A percentile compares a stretch with the other conserved stretches of the same genome.
Evolutionary conservation across 2,888 invertebrate species (phyloP).

Genomic region (Lepidonotus clava): DNA sequence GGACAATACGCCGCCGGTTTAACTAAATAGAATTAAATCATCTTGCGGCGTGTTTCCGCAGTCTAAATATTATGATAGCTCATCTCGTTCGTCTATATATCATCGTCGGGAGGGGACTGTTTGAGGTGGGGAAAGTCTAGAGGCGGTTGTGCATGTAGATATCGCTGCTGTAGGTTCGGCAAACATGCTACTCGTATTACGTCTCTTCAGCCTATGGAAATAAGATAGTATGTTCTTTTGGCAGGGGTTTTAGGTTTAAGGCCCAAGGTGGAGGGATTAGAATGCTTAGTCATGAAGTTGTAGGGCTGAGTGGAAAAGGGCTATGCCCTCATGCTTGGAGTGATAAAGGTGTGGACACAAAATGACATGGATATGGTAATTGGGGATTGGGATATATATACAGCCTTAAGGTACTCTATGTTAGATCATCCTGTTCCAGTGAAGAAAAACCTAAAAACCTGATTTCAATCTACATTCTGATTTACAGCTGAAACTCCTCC

Average conservation of each 20-base stretch:
- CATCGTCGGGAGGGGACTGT: background rate
- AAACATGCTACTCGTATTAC: background rate
- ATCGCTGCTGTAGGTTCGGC: background rate
- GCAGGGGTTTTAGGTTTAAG: background rate
- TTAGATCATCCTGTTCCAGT: no score
- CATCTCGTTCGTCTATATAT: conserved; percentile 44
- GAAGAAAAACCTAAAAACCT: no score
- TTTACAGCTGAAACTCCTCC: no score
- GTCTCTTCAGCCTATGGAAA: conserved; percentile 20
- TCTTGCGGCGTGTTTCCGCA: conserved; percentile 34
- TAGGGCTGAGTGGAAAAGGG: background rate
- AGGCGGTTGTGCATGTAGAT: conserved; percentile 30
- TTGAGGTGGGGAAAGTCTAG: background rate
- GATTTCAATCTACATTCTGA: no score
- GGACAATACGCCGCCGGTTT: conserved; percentile 32
- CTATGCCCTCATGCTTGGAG: background rate
- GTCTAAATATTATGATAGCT: conserved; percentile 51
- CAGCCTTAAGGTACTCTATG: no score
- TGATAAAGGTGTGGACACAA: conserved; percentile 23
- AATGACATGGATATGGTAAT: background rate
- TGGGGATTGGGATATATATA: no score
- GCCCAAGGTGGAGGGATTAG: background rate
- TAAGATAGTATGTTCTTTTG: conserved; percentile 18
- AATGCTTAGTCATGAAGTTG: conserved; percentile 25
- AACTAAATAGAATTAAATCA: conserved; percentile 53